Conservation (phyloP, 23 tunicate genomes). For the Halocynthia aurantium region DNA sequence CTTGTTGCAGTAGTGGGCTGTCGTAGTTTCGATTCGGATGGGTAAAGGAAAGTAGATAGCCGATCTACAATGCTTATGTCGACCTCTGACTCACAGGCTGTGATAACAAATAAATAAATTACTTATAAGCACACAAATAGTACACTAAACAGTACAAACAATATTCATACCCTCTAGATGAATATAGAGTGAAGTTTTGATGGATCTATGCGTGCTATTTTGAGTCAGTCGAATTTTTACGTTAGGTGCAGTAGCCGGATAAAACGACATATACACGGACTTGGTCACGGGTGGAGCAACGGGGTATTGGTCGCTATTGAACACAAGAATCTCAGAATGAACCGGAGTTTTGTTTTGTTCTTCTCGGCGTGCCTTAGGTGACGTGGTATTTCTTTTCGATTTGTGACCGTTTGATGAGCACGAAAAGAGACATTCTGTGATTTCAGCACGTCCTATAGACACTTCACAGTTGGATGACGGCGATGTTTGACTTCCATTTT, state of each 20-base stretch:
- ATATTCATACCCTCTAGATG: background rate
- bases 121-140: no score
- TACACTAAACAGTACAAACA: no score
- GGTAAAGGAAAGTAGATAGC: constrained; percentile 21
- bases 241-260: constrained; percentile 3
- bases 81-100: constrained; percentile 44
- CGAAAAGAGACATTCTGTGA: constrained; percentile 43
- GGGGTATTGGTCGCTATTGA: background rate
- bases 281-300: background rate
- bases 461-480: constrained; percentile 1
- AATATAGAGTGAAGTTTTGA: constrained; percentile 3
- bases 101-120: no score
- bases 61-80: constrained; percentile 75
- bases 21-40: background rate
- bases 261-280: no score
- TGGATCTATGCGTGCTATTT: background rate
- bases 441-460: constrained; percentile 40
- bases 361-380: background rate
- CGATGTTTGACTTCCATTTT: constrained; percentile 8
- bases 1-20: background rate
- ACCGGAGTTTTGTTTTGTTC: background rate
- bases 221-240: background rate
- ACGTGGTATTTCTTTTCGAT: background rate
- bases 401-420: background rate
- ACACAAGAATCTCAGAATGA: constrained; percentile 8